These are phyloP conservation scores for Amblyopsis rosae DNA, from an alignment of 2,113 vertebrate genomes.

Conservation along the genomic window DNA sequence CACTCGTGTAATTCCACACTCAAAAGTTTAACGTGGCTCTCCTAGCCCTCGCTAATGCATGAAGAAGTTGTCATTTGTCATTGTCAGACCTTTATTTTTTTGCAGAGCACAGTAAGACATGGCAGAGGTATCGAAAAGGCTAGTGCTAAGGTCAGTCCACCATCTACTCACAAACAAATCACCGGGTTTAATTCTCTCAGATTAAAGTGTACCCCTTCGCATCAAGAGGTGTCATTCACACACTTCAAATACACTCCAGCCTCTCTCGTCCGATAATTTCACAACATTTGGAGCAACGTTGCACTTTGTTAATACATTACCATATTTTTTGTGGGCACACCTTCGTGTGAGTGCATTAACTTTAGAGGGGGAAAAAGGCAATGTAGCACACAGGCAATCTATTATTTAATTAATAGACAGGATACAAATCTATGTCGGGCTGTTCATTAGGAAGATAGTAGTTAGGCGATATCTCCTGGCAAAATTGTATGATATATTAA, in stretches of 20 bases:
- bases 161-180: conserved; percentile 52
- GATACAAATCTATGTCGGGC: conserved; percentile 51
- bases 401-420: conserved; percentile 42
- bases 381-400: conserved; percentile 24
- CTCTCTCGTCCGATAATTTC: conserved; percentile 58
- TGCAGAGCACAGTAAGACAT: conserved; percentile 38
- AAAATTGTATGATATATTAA: conserved; percentile 65
- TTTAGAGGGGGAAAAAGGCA: conserved; percentile 17
- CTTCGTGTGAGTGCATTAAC: conserved; percentile 26
- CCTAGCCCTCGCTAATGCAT: conserved; percentile 53
- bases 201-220: conserved; percentile 63
- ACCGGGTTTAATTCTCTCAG: conserved; percentile 63
- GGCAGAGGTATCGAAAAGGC: conserved; percentile 52
- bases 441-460: conserved; percentile 55
- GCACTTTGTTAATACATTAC: conserved; percentile 29
- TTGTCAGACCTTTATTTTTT: conserved; percentile 53
- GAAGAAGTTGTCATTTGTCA: conserved; percentile 69
- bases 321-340: conserved; percentile 35
- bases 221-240: conserved; percentile 62
- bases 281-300: conserved; percentile 49
- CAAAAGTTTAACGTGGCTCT: conserved; percentile 44
- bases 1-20: conserved; percentile 44
- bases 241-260: conserved; percentile 59
- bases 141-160: conserved; percentile 61
- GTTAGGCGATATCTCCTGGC: conserved; percentile 60